A percentile compares a stretch with the other conserved stretches of the same genome.
phyloP scores from a whole-genome alignment of 64 coral and sea anemone genomes.

The Platygyra sinensis region DNA sequence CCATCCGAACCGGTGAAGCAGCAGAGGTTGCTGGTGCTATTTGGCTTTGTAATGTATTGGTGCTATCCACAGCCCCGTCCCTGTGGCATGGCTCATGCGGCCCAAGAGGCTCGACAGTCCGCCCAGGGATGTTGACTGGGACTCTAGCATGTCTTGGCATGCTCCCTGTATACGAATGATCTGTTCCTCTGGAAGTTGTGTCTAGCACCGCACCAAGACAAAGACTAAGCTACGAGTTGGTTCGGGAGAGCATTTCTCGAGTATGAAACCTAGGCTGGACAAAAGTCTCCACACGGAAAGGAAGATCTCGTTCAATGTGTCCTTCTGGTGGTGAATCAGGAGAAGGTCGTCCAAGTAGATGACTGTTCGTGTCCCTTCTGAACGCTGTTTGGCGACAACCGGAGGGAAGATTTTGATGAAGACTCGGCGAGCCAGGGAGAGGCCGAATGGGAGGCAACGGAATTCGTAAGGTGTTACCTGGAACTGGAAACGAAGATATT shows the following conservation, averaged over 20 bases:
- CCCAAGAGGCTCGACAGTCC: conserved; percentile 1
- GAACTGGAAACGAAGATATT: conserved; percentile 44
- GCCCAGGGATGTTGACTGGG: conserved; percentile 2
- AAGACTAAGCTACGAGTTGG: conserved; percentile 33
- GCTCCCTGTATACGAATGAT: conserved; percentile 13
- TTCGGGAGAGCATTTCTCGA: conserved; percentile 35
- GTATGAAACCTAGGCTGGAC: conserved; percentile 49
- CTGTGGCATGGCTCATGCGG: conserved; percentile 19
- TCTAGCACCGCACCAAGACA: conserved; percentile 36
- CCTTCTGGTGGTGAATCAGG: conserved; percentile 32
- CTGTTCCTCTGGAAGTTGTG: conserved; percentile 15
- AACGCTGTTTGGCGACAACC: conserved; percentile 1
- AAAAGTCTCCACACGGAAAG: not conserved
- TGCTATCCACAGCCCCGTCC: conserved; percentile 37
- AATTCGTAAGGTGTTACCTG: conserved; percentile 37
- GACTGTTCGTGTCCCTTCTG: conserved; percentile 32
- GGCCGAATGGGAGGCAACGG: conserved; percentile 47
- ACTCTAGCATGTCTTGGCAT: conserved; percentile 9
- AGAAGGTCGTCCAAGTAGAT: conserved; percentile 57
- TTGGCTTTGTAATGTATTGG: conserved; percentile 47
- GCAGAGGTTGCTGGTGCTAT: not conserved
- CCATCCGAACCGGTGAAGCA: not conserved
- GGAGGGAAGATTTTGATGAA: conserved; percentile 46
- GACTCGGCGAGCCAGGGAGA: conserved; percentile 14
- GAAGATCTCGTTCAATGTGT: conserved; percentile 10